Percentiles rank a stretch among this genome's conserved stretches.
These are phyloP conservation scores for Rhizoglyphus robini DNA, from an alignment of 1,140 invertebrate genomes.

Conservation along the genomic window DNA sequence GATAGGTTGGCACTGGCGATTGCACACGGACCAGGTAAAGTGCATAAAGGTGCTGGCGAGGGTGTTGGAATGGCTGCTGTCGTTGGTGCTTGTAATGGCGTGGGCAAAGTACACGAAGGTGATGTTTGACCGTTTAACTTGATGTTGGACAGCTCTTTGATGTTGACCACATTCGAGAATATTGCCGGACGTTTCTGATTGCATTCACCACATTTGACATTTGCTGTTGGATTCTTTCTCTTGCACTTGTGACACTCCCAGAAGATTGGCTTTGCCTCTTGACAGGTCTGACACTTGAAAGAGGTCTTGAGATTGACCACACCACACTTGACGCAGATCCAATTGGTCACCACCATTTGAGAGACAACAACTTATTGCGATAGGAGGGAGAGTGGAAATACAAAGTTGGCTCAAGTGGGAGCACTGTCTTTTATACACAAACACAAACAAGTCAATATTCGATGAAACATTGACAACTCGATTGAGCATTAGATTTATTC, in stretches of 20 bases:
- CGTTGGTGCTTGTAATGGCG: too few species aligned
- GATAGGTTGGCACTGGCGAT: not conserved
- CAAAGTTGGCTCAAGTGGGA: too few species aligned
- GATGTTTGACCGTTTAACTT: not conserved
- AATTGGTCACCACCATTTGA: constrained; percentile 2
- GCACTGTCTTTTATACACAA: too few species aligned
- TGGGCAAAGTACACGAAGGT: not conserved
- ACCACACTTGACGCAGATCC: constrained; percentile 1
- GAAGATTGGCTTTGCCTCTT: not conserved
- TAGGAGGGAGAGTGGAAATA: too few species aligned
- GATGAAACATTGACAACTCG: too few species aligned
- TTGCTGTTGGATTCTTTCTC: not conserved
- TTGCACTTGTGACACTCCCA: not conserved
- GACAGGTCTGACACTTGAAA: constrained; percentile 2
- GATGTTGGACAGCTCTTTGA: not conserved
- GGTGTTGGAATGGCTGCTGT: too few species aligned
- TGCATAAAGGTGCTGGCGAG: not conserved
- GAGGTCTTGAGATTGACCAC: not conserved
- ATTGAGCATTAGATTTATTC: too few species aligned
- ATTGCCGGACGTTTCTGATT: constrained; percentile 1
- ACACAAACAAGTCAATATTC: too few species aligned
- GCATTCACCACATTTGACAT: not conserved
- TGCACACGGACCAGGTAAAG: not conserved
- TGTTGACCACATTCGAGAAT: not conserved
- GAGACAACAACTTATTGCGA: too few species aligned